Evolutionary conservation across 35 echinoderm and acorn worm genomes (phyloP).

Genomic region (Apostichopus japonicus): DNA sequence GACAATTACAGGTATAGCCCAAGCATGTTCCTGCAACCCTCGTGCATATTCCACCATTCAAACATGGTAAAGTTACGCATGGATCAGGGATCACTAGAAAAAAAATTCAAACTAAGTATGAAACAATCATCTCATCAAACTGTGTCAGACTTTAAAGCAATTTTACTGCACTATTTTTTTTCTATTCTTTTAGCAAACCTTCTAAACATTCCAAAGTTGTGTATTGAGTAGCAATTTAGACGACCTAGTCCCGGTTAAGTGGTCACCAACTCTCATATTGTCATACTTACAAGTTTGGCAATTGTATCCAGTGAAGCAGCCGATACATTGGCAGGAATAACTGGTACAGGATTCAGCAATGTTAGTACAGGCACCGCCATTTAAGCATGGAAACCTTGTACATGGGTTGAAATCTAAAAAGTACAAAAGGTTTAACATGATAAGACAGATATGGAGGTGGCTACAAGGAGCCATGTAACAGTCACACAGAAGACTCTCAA

Average conservation of each 20-base stretch:
- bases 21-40: conserved; percentile 55
- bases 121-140: too few relatives aligned
- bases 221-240: background rate
- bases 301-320: conserved; percentile 79
- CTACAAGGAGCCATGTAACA: too few relatives aligned
- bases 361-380: conserved; percentile 53
- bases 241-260: too few relatives aligned
- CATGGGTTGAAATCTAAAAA: conserved; percentile 77
- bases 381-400: conserved; percentile 59
- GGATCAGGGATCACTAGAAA: background rate
- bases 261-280: too few relatives aligned
- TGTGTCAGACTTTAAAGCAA: too few relatives aligned
- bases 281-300: conserved; percentile 79
- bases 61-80: too few relatives aligned
- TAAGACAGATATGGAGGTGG: too few relatives aligned
- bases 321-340: conserved; percentile 72
- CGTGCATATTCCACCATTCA: conserved; percentile 53
- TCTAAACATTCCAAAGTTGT: background rate
- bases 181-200: too few relatives aligned
- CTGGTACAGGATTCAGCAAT: conserved; percentile 59
- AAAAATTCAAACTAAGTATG: background rate
- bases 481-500: too few relatives aligned
- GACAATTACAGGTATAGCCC: conserved; percentile 69
- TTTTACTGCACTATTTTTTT: too few relatives aligned
- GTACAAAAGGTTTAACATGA: background rate